Evolutionary conservation across 2,113 vertebrate species (phyloP), one percentile per base, ranked within the genome.

Genomic region (Canis aureus): DNA sequence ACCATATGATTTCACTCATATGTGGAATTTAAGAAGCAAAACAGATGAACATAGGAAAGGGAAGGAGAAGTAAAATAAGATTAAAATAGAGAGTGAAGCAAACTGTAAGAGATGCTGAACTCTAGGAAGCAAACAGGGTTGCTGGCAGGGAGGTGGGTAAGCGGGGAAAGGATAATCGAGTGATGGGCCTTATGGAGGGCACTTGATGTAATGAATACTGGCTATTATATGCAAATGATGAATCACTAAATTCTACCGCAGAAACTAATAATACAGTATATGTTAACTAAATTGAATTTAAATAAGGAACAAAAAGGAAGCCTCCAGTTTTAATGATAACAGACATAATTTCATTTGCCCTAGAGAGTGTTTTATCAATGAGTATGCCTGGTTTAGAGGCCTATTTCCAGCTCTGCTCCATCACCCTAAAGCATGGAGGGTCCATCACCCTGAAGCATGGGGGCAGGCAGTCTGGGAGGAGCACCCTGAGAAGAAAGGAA

Each of bases 331-430:
- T 69, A 66, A 57, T 55, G 92, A 83, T 83, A 93, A 27, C 15
- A 3, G 35, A 9, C 16, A 79, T 93, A 51, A 83, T 82, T 96
- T 97, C 23, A 71, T 64, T 92, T 92, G 19, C n/a, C 62, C 11
- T 89, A n/a, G n/a, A 43, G 1, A 74, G 29, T 88, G 5, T 91
- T 88, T 91, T 85, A 5, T 81, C 71, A 43, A 57, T 29, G 86
- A 86, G 23, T 5, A 3, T 80, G 29, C 64, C 59, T 85, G 60
- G 10, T 22, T 32, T 83, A 27, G 57, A 13, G 12, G 79, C 23
- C 15, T 95, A 25, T 25, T 74, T 76, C 59, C 19, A 53, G 78
- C 6, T 53, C 27, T 76, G 62, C 23, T 43, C 11, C 1, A 11
- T 71, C 20, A 29, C 5, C 25, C 23, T 64, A 60, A 84, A 43